Evolutionary conservation across 2,888 invertebrate species (phyloP), one percentile per base, ranked within the genome.

Genomic region (Teinopalpus imperialis): DNA sequence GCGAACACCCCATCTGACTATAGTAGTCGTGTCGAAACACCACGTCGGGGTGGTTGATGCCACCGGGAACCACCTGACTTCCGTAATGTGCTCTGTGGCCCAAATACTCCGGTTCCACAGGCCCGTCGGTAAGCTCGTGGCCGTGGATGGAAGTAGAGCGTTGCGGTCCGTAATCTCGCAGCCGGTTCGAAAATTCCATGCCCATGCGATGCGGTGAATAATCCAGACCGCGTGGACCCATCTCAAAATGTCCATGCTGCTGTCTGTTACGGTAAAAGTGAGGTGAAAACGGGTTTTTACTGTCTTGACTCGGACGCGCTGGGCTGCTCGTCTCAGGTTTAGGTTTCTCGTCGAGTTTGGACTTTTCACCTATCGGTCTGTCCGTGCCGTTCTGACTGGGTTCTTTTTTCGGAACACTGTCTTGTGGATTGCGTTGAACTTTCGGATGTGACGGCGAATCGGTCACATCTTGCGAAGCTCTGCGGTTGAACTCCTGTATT

Each of bases 141-240:
- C 89, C 89, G 48, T 89, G 88, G 32, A 89, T 80, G 1, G 89
- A 89, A 0, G 86, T 81, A 0, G 89, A 88, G 1, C 89, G 65
- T 48, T 86, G 89, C 1, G 88, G 86, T 0, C 81, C 82, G 34
- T 80, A 85, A 32, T 88, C 88, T 1, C 88, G 63, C 43, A 85
- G 59, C 4, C 89, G 67, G 48, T 79, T 81, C 7, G 82, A 75
- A 24, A 80, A 80, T 34, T 89, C 88, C 30, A 77, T 54, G 1
- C 78, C 80, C 76, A 81, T 76, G 3, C 89, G 69, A 26, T 89
- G 89, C 0, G 89, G 89, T 0, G 89, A 89, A 53, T 85, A 88
- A 58, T 89, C 89, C 20, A 89, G 46, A 0, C 88, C 89, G 0
- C 89, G 74, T 0, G 89, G 85, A 2, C 88, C 89, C 87, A 89